phyloP scores from a whole-genome alignment of 2,888 invertebrate genomes.

The Physocephala rufipes region DNA sequence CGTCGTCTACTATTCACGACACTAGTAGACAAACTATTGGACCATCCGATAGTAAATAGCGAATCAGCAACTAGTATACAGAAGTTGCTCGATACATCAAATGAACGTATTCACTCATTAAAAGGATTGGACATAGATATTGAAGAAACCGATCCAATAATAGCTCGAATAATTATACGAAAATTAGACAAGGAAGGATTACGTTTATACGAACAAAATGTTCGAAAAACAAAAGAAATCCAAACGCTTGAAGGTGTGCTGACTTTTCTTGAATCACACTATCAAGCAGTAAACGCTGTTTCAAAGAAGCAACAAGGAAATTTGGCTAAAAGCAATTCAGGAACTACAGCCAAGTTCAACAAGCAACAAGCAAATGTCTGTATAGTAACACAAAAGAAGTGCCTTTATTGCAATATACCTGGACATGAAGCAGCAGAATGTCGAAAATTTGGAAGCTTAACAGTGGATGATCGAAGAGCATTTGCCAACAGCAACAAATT shows the following conservation, averaged over 20 bases:
- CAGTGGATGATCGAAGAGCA: background rate
- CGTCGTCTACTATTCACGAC: slow-evolving; percentile 5
- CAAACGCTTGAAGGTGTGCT: slow-evolving; percentile 7
- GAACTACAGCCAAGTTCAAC: background rate
- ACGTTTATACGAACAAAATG: background rate
- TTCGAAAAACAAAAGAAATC: background rate
- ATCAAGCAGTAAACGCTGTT: background rate
- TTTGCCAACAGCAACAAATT: slow-evolving; percentile 7
- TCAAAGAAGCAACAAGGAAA: background rate
- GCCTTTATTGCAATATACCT: slow-evolving; percentile 3
- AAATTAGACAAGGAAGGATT: background rate
- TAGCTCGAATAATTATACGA: background rate
- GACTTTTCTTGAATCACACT: background rate
- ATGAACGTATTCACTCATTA: slow-evolving; percentile 11
- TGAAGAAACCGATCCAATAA: background rate
- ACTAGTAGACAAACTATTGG: slow-evolving; percentile 14
- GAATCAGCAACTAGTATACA: slow-evolving; percentile 4
- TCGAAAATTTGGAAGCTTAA: background rate
- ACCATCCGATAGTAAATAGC: slow-evolving; percentile 10
- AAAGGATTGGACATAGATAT: background rate
- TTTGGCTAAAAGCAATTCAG: background rate
- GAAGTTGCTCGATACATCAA: slow-evolving; percentile 10
- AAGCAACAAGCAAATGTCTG: background rate
- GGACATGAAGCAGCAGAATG: background rate
- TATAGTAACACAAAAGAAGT: background rate